Evolutionary conservation across 1,140 invertebrate species (phyloP).

Genomic region (Anadara kagoshimensis): DNA sequence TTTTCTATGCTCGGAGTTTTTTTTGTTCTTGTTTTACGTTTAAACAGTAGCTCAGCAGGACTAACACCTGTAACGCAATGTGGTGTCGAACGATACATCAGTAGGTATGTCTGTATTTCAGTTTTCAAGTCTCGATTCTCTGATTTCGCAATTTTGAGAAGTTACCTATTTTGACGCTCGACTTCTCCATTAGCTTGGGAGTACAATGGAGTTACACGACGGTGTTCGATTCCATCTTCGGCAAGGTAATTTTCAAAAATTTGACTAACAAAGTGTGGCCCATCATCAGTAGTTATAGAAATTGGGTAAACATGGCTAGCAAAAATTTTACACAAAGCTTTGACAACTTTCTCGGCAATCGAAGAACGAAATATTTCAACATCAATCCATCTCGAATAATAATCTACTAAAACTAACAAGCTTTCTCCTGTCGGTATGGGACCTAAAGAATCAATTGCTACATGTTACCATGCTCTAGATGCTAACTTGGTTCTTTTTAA

Average conservation of each 20-base stretch:
- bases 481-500: constrained; percentile 26
- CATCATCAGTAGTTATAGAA: constrained; percentile 17
- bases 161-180: constrained; percentile 44
- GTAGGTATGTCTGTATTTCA: constrained; percentile 37
- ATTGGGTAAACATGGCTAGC: constrained; percentile 7
- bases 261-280: constrained; percentile 18
- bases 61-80: constrained; percentile 31
- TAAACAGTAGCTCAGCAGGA: not conserved
- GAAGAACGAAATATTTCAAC: constrained; percentile 21
- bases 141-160: constrained; percentile 40
- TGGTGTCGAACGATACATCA: constrained; percentile 41
- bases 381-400: constrained; percentile 41
- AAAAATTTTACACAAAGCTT: not conserved
- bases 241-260: not conserved
- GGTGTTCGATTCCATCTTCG: constrained; percentile 32
- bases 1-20: not conserved
- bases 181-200: constrained; percentile 49
- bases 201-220: constrained; percentile 31
- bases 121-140: constrained; percentile 41
- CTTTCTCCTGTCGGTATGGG: constrained; percentile 35
- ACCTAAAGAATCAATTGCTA: constrained; percentile 37
- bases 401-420: constrained; percentile 43
- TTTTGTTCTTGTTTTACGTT: not conserved
- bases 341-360: constrained; percentile 21
- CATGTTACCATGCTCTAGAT: constrained; percentile 36